A percentile compares a stretch with the other conserved stretches of the same genome.
Evolutionary conservation across 2,888 invertebrate species (phyloP).

Genomic region (Amphipyra berbera): DNA sequence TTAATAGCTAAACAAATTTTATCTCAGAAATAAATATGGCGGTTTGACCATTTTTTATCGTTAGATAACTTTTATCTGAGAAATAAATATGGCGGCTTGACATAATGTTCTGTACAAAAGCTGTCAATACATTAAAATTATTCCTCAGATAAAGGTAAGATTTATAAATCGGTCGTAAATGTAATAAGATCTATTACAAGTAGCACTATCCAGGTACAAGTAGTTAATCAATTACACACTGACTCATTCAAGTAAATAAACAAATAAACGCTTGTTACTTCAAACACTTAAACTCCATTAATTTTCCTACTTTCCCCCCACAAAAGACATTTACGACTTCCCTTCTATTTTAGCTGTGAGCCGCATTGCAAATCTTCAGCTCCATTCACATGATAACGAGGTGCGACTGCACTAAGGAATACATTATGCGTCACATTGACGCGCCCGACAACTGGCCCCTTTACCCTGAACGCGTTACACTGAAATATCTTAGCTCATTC

Average conservation of each 20-base stretch:
- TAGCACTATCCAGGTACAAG: constrained; percentile 9
- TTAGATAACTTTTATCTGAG: too few relatives aligned
- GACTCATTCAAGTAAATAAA: constrained; percentile 26
- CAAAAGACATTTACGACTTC: constrained; percentile 64
- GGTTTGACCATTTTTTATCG: too few relatives aligned
- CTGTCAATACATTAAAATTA: too few relatives aligned
- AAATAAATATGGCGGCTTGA: too few relatives aligned
- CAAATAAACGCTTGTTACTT: constrained; percentile 49
- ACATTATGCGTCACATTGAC: constrained; percentile 46
- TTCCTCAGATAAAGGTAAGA: too few relatives aligned
- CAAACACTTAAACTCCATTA: constrained; percentile 59
- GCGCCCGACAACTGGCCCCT: constrained; percentile 54
- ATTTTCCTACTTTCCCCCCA: constrained; percentile 68
- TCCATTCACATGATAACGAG: constrained; percentile 67
- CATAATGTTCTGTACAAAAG: too few relatives aligned
- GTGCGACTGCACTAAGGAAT: constrained; percentile 47
- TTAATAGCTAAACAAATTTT: too few relatives aligned
- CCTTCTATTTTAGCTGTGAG: constrained; percentile 61
- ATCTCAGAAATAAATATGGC: too few relatives aligned
- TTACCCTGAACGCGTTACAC: constrained; percentile 44
- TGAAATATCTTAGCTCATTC: constrained; percentile 35
- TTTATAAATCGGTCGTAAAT: too few relatives aligned
- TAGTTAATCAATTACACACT: constrained; percentile 23
- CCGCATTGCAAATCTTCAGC: constrained; percentile 64
- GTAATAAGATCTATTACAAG: too few relatives aligned